Evolutionary conservation across 2,888 invertebrate species (phyloP).

Genomic region (Caprella mutica): DNA sequence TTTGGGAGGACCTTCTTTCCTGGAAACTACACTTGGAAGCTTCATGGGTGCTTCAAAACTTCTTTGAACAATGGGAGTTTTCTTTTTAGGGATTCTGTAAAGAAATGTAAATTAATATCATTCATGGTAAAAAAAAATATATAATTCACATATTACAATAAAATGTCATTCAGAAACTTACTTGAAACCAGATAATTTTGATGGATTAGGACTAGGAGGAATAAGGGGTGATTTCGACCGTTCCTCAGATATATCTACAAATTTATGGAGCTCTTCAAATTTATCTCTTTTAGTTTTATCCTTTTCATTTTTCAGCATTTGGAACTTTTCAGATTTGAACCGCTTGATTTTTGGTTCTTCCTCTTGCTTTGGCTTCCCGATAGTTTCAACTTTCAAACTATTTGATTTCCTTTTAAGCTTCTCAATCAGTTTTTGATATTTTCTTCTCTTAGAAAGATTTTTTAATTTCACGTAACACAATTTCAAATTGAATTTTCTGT

Average conservation of each 20-base stretch:
- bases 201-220: neutral
- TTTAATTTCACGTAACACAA: slow-evolving; percentile 3
- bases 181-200: slow-evolving; percentile 6
- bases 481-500: neutral
- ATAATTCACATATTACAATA: neutral
- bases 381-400: neutral
- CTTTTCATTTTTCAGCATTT: neutral
- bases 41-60: neutral
- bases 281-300: neutral
- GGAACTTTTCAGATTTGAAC: neutral
- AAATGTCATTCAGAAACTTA: neutral
- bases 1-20: neutral
- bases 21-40: neutral
- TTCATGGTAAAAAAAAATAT: neutral
- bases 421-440: neutral
- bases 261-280: neutral
- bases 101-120: neutral
- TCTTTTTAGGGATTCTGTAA: slow-evolving; percentile 7
- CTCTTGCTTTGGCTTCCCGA: neutral
- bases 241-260: neutral
- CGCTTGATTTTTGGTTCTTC: too few species aligned
- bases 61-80: neutral
- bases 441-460: slow-evolving; percentile 1
- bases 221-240: neutral
- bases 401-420: neutral